Evolutionary conservation across 2,797 vertebrate genomes (phyloP).

Genomic region (Lacerta agilis): DNA sequence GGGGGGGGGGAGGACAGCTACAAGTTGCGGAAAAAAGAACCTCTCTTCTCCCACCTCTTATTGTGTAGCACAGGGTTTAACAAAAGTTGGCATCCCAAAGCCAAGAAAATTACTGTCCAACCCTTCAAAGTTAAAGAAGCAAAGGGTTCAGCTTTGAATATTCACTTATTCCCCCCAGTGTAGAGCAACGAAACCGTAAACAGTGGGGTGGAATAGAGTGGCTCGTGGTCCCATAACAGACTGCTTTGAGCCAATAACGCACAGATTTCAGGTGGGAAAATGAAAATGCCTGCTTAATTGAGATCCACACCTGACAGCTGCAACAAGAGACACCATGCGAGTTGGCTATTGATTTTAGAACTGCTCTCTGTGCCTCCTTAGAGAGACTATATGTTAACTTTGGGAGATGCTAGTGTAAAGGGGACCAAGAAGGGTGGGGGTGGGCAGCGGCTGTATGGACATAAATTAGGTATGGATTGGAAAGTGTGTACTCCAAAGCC

Average conservation of each 20-base stretch:
- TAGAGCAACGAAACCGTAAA: background rate
- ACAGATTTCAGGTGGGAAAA: background rate
- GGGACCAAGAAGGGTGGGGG: background rate
- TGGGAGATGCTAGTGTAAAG: no score
- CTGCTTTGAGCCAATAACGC: background rate
- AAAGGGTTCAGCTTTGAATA: background rate
- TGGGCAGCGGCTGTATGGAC: no score
- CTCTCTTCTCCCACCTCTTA: background rate
- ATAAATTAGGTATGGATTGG: background rate
- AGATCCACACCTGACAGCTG: background rate
- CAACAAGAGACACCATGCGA: background rate
- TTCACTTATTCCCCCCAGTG: background rate
- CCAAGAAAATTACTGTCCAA: background rate
- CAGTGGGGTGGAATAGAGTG: no score
- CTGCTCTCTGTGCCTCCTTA: background rate
- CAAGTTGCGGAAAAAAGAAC: no score
- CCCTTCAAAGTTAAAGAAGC: background rate
- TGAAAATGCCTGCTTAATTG: no score
- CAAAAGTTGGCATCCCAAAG: background rate
- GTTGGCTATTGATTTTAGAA: background rate
- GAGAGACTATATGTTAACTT: background rate
- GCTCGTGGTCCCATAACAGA: background rate
- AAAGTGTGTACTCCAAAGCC: background rate
- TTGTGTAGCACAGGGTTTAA: background rate
- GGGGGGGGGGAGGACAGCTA: no score